Evolutionary conservation across 2,113 vertebrate genomes (phyloP), one percentile per base, ranked within the genome.

Genomic region (Lycaon pictus): DNA sequence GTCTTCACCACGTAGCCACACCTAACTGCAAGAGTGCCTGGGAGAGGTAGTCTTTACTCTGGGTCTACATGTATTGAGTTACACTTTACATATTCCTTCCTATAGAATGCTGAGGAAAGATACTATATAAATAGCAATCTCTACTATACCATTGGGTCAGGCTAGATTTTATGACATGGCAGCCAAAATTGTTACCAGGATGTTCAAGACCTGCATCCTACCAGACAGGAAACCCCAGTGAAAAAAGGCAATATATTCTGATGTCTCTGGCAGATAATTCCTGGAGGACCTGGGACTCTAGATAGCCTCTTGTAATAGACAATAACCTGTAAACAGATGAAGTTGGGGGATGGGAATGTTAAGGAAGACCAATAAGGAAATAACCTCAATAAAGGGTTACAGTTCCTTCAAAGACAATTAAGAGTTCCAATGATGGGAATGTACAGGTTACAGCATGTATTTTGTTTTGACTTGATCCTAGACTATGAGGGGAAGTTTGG

Each of bases 121-220:
- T 51, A 93, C 3, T 91, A 53, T 90, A 76, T 74, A 93, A 87
- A 67, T 62, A 48, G 27, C 32, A 83, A 23, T 93, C 56, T 97
- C 25, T 87, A 23, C 35, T 25, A 12, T 23, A 25, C 19, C 23
- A 71, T 63, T 62, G 56, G 11, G 11, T 86, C 58, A 74, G 53
- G 51, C 60, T 67, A 62, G 67, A 63, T 71, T 95, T 58, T 69
- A 86, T 72, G 25, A 67, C 27, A 19, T 67, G 82, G 22, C 35
- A 69, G 58, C 27, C 27, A 29, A 62, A 88, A 86, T 81, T 53
- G 81, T 69, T 82, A 9, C 58, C 35, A 86, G 25, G 7, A 51
- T 12, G 55, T 8, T 48, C 6, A 48, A 90, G 69, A 80, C 48
- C 71, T 51, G 53, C 62, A 58, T 80, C 80, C 11, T 53, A 65